Evolutionary conservation across 1,140 invertebrate species (phyloP), one percentile per base, ranked within the genome.

Genomic region (Caenorhabditis brenneri): DNA sequence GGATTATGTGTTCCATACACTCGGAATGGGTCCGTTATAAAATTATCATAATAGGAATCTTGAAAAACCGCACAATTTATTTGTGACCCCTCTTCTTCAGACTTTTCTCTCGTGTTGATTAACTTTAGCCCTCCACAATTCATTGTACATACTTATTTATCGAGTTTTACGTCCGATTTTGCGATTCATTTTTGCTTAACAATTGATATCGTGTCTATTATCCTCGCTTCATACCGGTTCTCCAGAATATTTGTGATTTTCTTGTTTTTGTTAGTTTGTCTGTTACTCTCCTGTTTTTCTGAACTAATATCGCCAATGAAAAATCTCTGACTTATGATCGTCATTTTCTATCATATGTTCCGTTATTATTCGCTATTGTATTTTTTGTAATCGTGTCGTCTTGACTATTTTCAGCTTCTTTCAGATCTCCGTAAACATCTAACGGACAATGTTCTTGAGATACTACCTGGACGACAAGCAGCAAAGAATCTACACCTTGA

Each of bases 401-500:
- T 10, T 9, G 15, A 1, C 10, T 6, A 27, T 12, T 27, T 55
- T 24, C 53, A 22, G 6, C 24, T 2, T 22, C 3, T 74, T 74
- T 74, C 29, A 74, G 36, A 74, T 27, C 65, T 22, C 12, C 4
- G 65, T 42, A 29, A 27, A 24, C 65, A 7, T 42, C 36, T 10
- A 74, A 46, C 65, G 65, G 65, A 74, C 6, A 74, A 92, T 93
- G 92, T 92, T 91, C 90, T 86, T 93, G 16, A 92, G 92, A 90
- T 93, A 91, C 87, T 92, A 93, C 87, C 80, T 92, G 60, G 90
- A 92, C 87, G 91, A 91, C 24, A 87, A 91, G 24, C 91, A 91
- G 19, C 91, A 92, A 46, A 88, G 92, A 42, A 91, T 93, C 16
- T 93, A 93, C 87, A 93, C 92, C 48, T 85, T 93, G 49, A 91